phyloP scores from a whole-genome alignment of 2,888 invertebrate genomes.

The Invenusta paracnida region DNA sequence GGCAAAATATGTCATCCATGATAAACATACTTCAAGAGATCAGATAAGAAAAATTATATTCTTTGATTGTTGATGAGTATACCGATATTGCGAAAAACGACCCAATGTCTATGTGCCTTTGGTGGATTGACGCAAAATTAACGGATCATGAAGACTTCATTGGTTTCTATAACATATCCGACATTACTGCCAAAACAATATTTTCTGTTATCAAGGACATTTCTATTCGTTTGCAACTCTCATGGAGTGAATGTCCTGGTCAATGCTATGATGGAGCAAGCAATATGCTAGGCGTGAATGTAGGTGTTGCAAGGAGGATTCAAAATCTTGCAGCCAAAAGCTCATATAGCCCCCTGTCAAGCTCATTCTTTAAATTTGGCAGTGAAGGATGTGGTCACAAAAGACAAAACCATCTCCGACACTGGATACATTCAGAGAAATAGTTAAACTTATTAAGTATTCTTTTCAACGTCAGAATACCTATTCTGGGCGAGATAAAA shows the following conservation, averaged over 20 bases:
- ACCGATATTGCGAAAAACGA: conserved; percentile 12
- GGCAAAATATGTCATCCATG: background rate
- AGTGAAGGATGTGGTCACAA: background rate
- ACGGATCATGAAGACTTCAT: conserved; percentile 7
- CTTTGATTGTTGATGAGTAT: conserved; percentile 13
- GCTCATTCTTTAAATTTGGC: conserved; percentile 15
- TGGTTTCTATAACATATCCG: conserved; percentile 18
- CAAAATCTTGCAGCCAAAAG: background rate
- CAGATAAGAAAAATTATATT: background rate
- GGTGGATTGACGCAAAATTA: conserved; percentile 12
- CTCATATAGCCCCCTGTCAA: background rate
- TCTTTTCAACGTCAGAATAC: background rate
- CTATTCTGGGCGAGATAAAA: background rate
- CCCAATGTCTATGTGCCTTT: conserved; percentile 20
- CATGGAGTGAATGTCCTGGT: background rate
- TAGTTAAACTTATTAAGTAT: background rate
- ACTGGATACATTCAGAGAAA: conserved; percentile 20
- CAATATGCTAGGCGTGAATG: background rate
- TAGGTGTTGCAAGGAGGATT: background rate
- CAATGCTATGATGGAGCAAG: background rate
- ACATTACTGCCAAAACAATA: conserved; percentile 25
- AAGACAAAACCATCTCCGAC: conserved; percentile 2
- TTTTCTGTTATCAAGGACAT: conserved; percentile 36
- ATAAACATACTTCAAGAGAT: background rate
- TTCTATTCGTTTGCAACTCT: conserved; percentile 9